phyloP scores from a whole-genome alignment of 2,797 vertebrate species.

The Sebastolobus altivelis region DNA sequence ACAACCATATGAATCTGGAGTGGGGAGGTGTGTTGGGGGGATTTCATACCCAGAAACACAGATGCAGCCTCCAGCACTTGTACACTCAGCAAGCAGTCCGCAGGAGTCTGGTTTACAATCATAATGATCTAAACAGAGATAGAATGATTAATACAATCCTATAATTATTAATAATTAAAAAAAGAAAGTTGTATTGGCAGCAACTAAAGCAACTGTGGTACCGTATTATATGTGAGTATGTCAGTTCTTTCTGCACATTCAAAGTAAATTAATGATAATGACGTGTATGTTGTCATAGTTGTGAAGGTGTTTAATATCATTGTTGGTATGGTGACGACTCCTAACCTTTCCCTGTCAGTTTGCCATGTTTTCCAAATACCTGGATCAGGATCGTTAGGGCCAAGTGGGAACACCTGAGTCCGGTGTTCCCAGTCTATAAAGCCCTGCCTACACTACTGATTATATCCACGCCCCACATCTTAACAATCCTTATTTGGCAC shows the following conservation, averaged over 20 bases:
- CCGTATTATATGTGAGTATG: too few species aligned
- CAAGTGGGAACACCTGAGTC: too few species aligned
- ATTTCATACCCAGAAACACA: conserved; percentile 57
- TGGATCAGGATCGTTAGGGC: too few species aligned
- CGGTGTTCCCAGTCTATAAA: too few species aligned
- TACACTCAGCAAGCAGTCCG: conserved; percentile 61
- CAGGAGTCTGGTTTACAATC: conserved; percentile 46
- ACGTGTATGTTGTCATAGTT: too few species aligned
- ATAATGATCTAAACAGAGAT: conserved; percentile 50
- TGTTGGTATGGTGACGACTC: too few species aligned
- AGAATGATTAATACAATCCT: not conserved
- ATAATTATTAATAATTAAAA: too few species aligned
- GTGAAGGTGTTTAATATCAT: too few species aligned
- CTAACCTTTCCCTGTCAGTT: too few species aligned
- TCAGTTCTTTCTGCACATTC: too few species aligned
- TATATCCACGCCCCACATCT: not conserved
- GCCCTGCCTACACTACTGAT: not conserved
- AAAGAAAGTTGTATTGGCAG: not conserved
- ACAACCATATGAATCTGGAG: conserved; percentile 57
- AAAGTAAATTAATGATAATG: too few species aligned
- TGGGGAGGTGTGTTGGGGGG: not conserved
- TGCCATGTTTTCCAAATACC: too few species aligned
- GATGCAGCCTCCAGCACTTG: conserved; percentile 29
- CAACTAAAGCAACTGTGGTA: not conserved
- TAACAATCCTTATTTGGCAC: not conserved